Evolutionary conservation across 2,113 vertebrate genomes (phyloP).

Genomic region (Cyprinodon brontotheroides): DNA sequence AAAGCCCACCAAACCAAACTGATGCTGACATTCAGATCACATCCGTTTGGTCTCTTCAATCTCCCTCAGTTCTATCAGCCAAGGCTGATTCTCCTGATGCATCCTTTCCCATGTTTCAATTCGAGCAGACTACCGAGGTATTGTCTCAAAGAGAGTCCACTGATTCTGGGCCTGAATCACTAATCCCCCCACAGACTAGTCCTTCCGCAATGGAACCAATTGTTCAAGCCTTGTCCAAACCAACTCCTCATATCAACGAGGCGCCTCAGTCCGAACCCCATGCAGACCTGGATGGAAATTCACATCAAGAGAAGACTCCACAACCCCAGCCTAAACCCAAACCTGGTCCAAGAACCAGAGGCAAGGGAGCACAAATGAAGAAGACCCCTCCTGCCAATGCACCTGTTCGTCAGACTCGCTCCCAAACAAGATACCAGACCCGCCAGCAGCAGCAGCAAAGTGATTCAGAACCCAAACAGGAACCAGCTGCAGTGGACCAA

Average conservation of each 20-base stretch:
- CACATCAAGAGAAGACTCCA: background rate
- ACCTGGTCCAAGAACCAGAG: conserved; percentile 40
- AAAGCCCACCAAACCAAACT: background rate
- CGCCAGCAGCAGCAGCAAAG: conserved; percentile 36
- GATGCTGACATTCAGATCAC: conserved; percentile 41
- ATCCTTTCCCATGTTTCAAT: background rate
- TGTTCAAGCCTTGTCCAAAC: background rate
- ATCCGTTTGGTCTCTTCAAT: conserved; percentile 59
- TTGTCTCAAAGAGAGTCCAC: background rate
- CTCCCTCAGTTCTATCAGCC: background rate
- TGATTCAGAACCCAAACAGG: conserved; percentile 32
- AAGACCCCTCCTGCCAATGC: conserved; percentile 14
- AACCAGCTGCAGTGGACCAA: background rate
- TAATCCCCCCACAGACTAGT: background rate
- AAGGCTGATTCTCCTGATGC: background rate
- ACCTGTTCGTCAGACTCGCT: conserved; percentile 59
- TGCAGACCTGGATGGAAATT: background rate
- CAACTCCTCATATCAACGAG: background rate
- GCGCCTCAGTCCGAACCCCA: conserved; percentile 9
- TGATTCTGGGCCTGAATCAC: background rate
- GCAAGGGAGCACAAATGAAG: conserved; percentile 24
- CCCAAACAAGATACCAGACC: conserved; percentile 66
- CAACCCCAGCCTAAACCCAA: conserved; percentile 34
- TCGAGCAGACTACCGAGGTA: conserved; percentile 3
- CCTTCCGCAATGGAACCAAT: background rate